Evolutionary conservation across 1,140 invertebrate species (phyloP).

Genomic region (Drosophila lacertosa): DNA sequence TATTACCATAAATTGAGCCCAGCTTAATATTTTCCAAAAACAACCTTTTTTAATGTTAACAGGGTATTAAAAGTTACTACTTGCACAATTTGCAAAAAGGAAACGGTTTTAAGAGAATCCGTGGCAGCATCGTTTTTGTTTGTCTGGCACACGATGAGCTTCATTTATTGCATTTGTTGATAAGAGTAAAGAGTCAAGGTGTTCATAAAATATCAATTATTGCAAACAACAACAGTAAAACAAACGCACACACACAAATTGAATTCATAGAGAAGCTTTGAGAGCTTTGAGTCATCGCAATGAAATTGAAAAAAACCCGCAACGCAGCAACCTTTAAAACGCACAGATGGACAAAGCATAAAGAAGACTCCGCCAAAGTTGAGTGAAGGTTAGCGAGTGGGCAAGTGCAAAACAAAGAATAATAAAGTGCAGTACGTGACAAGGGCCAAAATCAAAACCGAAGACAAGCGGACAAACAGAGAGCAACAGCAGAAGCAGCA

Average conservation of each 20-base stretch:
- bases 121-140: constrained; percentile 2
- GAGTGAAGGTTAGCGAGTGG: background rate
- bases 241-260: constrained; percentile 4
- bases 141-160: background rate
- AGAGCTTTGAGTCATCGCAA: constrained; percentile 36
- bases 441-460: constrained; percentile 10
- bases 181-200: constrained; percentile 37
- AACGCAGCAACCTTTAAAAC: constrained; percentile 21
- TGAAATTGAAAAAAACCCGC: constrained; percentile 9
- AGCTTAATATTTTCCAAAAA: too few relatives aligned
- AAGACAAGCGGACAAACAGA: constrained; percentile 4
- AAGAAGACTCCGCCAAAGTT: background rate
- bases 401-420: constrained; percentile 33
- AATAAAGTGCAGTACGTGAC: constrained; percentile 42
- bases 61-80: background rate
- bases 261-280: constrained; percentile 25
- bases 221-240: constrained; percentile 1
- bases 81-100: too few relatives aligned
- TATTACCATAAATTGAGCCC: too few relatives aligned
- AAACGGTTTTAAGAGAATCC: background rate
- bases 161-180: constrained; percentile 23
- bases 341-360: constrained; percentile 9
- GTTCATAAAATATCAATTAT: constrained; percentile 25
- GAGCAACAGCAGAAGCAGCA: constrained; percentile 5
- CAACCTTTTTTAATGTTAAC: too few relatives aligned